Base-by-base conservation (phyloP, 2,888 invertebrate species). In the Amaurobius ferox region DNA sequence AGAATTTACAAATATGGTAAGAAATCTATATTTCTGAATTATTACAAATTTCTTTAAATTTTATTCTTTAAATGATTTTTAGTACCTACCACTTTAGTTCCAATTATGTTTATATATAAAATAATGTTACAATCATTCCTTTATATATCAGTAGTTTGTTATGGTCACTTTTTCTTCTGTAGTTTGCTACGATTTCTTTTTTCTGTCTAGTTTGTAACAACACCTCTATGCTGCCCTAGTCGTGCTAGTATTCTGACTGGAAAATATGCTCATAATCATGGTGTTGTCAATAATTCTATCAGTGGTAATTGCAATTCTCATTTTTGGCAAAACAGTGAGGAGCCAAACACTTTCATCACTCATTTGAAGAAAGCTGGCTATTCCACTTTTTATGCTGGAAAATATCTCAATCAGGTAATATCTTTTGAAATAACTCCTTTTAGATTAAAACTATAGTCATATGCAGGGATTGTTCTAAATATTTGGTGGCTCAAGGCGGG, bases 191-290 rank as follows among this genome's bases (percentile, higher is more conserved):
- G 6, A 35, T 32, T 79, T 29, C 23, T 40, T 66, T 39, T 16
- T 44, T 39, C 71, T 48, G 91, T 91, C 67, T 90, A 97, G 97
- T 97, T 95, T 92, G 95, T 95, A 0, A 94, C 95, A 55, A 94
- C 95, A 0, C 97, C 97, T 0, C 93, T 97, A 61, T 97, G 97
- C 91, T 97, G 97, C 89, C 97, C 97, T 0, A 96, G 96, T 90
- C 94, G 97, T n/a, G 94, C 97, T 6, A 95, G 95, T 35, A 93
- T 98, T 70, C 92, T 98, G 28, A 96, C 96, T 0, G 97, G 97
- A 0, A 93, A 94, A 87, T 97, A 96, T 91, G 94, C 95, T 0
- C 97, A 97, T 91, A 97, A 97, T 91, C 95, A 96, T 90, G 91
- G 92, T 11, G 95, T 95, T 0, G 91, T 92, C 23, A 97, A 97